Percentiles rank a stretch among this genome's conserved stretches.
Evolutionary conservation across 2,113 vertebrate genomes (phyloP).

Genomic region (Narcine bancroftii): DNA sequence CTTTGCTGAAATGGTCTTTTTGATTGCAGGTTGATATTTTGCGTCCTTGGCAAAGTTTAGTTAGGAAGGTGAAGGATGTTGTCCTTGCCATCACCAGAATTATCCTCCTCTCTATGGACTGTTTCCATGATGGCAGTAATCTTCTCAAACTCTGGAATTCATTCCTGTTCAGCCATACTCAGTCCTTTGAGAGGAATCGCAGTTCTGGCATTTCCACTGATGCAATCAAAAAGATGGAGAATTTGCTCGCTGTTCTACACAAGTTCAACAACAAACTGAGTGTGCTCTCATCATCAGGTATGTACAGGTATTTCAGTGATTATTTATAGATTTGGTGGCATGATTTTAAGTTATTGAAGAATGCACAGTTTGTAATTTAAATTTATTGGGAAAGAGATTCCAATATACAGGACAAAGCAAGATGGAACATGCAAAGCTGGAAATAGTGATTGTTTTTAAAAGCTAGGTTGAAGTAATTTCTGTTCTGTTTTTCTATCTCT

Average conservation of each 20-base stretch:
- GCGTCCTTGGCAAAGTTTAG: constrained; percentile 78
- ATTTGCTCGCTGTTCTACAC: constrained; percentile 76
- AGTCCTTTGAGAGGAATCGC: constrained; percentile 62
- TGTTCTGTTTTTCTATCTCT: no score
- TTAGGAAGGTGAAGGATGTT: constrained; percentile 71
- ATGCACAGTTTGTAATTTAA: neutral
- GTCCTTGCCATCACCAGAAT: constrained; percentile 70
- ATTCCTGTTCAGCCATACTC: constrained; percentile 73
- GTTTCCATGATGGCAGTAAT: constrained; percentile 73
- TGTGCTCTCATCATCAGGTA: constrained; percentile 68
- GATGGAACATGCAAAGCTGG: neutral
- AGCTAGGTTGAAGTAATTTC: neutral
- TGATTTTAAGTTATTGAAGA: neutral
- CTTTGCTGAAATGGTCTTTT: neutral
- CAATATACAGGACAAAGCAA: neutral
- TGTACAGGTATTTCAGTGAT: neutral
- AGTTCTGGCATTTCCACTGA: constrained; percentile 64
- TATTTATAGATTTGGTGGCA: neutral
- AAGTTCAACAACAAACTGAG: constrained; percentile 87
- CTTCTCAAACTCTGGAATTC: constrained; percentile 82
- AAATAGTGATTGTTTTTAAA: neutral
- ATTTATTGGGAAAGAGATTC: neutral
- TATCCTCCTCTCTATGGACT: constrained; percentile 71
- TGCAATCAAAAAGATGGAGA: constrained; percentile 79
- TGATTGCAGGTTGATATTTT: constrained; percentile 74